Conservation (phyloP, 2,113 vertebrate genomes). For the Galemys pyrenaicus region DNA sequence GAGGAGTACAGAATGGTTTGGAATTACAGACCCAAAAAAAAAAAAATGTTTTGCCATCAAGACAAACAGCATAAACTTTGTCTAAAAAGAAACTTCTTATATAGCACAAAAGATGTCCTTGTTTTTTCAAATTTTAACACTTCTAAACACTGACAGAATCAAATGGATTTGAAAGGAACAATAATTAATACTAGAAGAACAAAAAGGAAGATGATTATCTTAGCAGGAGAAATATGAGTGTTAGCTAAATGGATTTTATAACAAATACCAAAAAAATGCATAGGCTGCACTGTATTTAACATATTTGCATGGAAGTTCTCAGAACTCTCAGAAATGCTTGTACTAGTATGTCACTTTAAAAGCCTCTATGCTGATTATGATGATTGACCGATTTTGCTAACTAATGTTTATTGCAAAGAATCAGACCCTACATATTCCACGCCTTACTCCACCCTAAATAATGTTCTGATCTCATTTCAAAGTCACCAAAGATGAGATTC, state of each 20-base stretch:
- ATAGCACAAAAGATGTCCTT: not conserved
- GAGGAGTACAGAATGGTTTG: not conserved
- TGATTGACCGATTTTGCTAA: not conserved
- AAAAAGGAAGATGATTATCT: not conserved
- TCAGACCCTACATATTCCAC: not conserved
- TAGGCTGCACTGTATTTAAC: not conserved
- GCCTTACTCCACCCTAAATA: not conserved
- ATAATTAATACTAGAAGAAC: not conserved
- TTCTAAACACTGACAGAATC: not conserved
- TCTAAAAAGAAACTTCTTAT: not conserved
- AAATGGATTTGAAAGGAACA: not conserved
- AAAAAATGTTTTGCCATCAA: not conserved
- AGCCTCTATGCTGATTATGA: not conserved
- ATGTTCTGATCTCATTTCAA: not conserved
- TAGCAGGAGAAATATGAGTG: not conserved
- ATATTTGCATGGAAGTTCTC: not conserved
- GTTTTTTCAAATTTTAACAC: not conserved
- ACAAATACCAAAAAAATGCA: not conserved
- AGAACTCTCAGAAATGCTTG: conserved; percentile 4
- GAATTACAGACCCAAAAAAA: not conserved
- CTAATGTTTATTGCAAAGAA: conserved; percentile 29
- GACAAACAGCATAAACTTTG: not conserved
- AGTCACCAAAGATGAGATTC: not conserved
- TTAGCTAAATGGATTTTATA: not conserved
- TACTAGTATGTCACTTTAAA: conserved; percentile 2